phyloP scores from a whole-genome alignment of 2,888 invertebrate species.

The Gerosis bhagava region DNA sequence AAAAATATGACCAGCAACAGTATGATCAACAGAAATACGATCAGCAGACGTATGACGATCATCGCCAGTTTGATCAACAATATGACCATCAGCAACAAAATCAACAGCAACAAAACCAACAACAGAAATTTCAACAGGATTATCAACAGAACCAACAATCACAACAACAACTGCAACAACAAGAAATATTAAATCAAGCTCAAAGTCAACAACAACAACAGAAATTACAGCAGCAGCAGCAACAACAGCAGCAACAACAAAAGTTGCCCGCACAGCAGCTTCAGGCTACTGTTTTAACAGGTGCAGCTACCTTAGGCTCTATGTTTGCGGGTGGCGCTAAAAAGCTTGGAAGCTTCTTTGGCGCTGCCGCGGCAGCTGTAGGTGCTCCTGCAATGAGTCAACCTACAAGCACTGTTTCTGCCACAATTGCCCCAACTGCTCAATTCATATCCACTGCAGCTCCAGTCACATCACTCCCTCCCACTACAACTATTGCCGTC shows the following conservation, averaged over 20 bases:
- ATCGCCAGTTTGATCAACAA: too few relatives aligned
- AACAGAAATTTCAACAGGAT: constrained; percentile 18
- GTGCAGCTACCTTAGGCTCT: constrained; percentile 74
- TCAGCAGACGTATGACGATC: constrained; percentile 26
- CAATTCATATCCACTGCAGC: constrained; percentile 47
- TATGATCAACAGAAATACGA: constrained; percentile 46
- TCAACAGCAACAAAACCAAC: constrained; percentile 30
- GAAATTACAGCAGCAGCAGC: constrained; percentile 28
- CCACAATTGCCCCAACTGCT: constrained; percentile 45
- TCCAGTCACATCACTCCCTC: constrained; percentile 58
- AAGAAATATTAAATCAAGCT: constrained; percentile 30
- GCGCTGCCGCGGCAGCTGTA: constrained; percentile 74
- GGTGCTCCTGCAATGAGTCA: constrained; percentile 56
- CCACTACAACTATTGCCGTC: constrained; percentile 53
- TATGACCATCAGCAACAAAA: constrained; percentile 35
- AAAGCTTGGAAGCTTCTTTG: constrained; percentile 74
- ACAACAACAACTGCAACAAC: constrained; percentile 41
- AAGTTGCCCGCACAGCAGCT: constrained; percentile 66
- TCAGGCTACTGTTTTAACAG: constrained; percentile 67
- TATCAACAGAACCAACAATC: constrained; percentile 32
- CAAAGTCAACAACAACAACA: constrained; percentile 43
- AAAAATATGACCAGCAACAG: constrained; percentile 38
- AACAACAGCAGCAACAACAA: constrained; percentile 58
- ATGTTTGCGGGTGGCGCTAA: constrained; percentile 77
- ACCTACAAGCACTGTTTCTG: constrained; percentile 42